Percentiles rank a stretch among this genome's conserved stretches.
Conservation (phyloP, 2,888 invertebrate species). For the Polyploca ridens region DNA sequence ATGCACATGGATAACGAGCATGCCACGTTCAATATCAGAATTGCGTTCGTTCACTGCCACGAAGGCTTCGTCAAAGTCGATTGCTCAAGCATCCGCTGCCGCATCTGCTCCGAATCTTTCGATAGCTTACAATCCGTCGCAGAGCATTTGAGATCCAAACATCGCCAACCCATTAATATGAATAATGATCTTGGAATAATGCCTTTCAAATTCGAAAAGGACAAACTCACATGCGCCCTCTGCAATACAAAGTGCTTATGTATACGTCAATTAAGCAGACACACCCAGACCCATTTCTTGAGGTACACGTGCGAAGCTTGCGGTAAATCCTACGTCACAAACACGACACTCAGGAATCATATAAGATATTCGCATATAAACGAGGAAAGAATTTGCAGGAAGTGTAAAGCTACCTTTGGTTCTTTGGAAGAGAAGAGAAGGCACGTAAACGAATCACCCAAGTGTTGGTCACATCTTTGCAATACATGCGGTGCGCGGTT, state of each 20-base stretch:
- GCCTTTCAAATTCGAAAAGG: slow-evolving; percentile 66
- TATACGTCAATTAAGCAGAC: slow-evolving; percentile 66
- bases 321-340: slow-evolving; percentile 70
- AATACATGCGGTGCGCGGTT: slow-evolving; percentile 67
- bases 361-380: slow-evolving; percentile 61
- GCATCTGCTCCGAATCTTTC: slow-evolving; percentile 55
- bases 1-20: slow-evolving; percentile 71
- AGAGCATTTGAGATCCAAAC: slow-evolving; percentile 56
- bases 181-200: slow-evolving; percentile 62
- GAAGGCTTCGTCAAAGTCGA: slow-evolving; percentile 74
- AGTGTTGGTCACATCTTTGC: slow-evolving; percentile 70
- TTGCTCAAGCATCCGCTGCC: slow-evolving; percentile 66
- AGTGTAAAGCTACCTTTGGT: slow-evolving; percentile 65
- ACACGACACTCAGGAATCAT: slow-evolving; percentile 63
- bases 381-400: slow-evolving; percentile 63
- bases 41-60: slow-evolving; percentile 66
- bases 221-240: slow-evolving; percentile 61
- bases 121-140: slow-evolving; percentile 58
- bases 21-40: slow-evolving; percentile 56
- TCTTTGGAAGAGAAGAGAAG: slow-evolving; percentile 59
- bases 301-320: slow-evolving; percentile 73
- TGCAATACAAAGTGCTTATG: slow-evolving; percentile 60
- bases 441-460: slow-evolving; percentile 56
- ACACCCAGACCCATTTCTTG: slow-evolving; percentile 69
- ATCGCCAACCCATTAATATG: slow-evolving; percentile 55